A percentile compares a stretch with the other conserved stretches of the same genome.
phyloP scores from a whole-genome alignment of 2,888 invertebrate species.

The Agrypnus murinus region DNA sequence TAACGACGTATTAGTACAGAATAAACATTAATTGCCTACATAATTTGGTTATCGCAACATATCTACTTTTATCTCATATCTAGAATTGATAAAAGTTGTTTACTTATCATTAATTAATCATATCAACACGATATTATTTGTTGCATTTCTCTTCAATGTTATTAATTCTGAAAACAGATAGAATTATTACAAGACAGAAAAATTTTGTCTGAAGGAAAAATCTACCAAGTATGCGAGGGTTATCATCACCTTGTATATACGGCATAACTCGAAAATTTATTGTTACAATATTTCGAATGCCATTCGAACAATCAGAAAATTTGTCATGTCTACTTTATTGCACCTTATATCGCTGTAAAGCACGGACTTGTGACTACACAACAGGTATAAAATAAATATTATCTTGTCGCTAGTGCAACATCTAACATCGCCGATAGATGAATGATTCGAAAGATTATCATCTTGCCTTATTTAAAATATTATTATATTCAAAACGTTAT shows the following conservation, averaged over 20 bases:
- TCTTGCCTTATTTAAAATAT: conserved; percentile 10
- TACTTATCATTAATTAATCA: no score
- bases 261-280: conserved; percentile 15
- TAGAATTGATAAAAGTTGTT: no score
- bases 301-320: conserved; percentile 16
- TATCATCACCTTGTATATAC: background rate
- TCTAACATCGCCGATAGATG: conserved; percentile 23
- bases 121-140: no score
- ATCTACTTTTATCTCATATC: no score
- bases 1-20: no score
- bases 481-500: conserved; percentile 3
- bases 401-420: background rate
- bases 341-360: background rate
- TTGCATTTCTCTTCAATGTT: no score
- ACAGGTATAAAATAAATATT: conserved; percentile 16
- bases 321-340: conserved; percentile 22
- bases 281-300: conserved; percentile 12
- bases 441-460: conserved; percentile 17
- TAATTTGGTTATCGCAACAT: no score
- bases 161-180: no score
- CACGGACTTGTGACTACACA: background rate
- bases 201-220: background rate
- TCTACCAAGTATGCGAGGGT: background rate
- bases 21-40: no score
- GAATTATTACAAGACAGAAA: no score